Evolutionary conservation across 2,888 invertebrate genomes (phyloP), one percentile per base, ranked within the genome.

Genomic region (Julus scanicus): DNA sequence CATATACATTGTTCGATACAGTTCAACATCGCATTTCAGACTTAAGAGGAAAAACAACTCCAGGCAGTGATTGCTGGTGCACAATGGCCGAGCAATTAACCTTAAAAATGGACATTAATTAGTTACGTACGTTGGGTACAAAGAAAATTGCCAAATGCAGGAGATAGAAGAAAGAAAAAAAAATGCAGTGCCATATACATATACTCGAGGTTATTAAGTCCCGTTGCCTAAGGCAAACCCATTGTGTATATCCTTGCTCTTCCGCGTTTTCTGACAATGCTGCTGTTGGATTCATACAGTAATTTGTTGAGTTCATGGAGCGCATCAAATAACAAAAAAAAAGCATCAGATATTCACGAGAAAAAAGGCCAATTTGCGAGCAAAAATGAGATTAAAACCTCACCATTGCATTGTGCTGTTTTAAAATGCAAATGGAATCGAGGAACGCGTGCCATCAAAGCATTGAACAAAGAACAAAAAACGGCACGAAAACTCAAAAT

Each of bases 261-360:
- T 63, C 63, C 63, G 63, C 63, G 20, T 63, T 63, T 20, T 20
- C 63, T 63, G 15, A 63, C 63, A 63, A 63, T 63, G 63, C 63
- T 63, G 20, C 20, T 63, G 63, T 20, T 20, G 63, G 63, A 63
- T 63, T 63, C 63, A 63, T 20, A 63, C n/a, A 63, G 63, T 63
- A 63, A 63, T 63, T 63, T 63, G 63, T 20, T 63, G 63, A 17
- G 20, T 63, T 63, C 63, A 11, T 20, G 63, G 20, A 63, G 63
- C 63, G 63, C 63, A 63, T 63, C 63, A 63, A 63, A 63, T 20
- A 20, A 20, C 63, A 63, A 63, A 63, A 63, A 63, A 63, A 63
- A 63, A 49, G 17, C 57, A 57, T 57, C 57, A 57, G 57, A 57
- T 57, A 57, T 57, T 57, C 57, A 57, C 15, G 57, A 63, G 17